Conservation (phyloP, 37 sponge, comb jelly and placozoan genomes). For the Mnemiopsis leidyi region DNA sequence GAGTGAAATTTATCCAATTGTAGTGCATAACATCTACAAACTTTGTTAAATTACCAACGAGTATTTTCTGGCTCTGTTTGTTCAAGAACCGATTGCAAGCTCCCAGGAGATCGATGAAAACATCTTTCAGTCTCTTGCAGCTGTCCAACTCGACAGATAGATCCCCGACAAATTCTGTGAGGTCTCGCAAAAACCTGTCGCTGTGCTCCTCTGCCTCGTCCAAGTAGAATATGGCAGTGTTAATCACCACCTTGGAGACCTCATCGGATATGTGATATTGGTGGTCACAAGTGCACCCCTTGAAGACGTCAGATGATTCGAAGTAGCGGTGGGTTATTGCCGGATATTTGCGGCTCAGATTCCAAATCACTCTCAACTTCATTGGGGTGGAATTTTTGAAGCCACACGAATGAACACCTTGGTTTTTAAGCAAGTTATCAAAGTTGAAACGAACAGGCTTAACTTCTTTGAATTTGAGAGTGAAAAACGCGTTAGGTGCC, state of each 20-base stretch:
- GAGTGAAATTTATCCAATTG: no score
- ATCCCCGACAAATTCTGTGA: not conserved
- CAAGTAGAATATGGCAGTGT: not conserved
- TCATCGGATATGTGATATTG: not conserved
- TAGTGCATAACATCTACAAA: no score
- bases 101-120: not conserved
- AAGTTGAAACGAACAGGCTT: not conserved
- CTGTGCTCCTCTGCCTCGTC: not conserved
- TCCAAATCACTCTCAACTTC: not conserved
- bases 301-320: not conserved
- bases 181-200: not conserved
- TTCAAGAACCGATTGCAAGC: not conserved
- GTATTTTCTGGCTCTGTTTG: not conserved
- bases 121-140: not conserved
- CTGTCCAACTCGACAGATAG: not conserved
- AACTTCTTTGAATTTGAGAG: not conserved
- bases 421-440: not conserved
- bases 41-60: no score
- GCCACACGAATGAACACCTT: no score
- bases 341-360: not conserved
- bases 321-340: not conserved
- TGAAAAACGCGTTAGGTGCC: not conserved
- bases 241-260: not conserved
- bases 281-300: not conserved
- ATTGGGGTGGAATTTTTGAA: no score